phyloP scores from a whole-genome alignment of 35 echinoderm and acorn worm genomes.

The Hemicentrotus pulcherrimus region DNA sequence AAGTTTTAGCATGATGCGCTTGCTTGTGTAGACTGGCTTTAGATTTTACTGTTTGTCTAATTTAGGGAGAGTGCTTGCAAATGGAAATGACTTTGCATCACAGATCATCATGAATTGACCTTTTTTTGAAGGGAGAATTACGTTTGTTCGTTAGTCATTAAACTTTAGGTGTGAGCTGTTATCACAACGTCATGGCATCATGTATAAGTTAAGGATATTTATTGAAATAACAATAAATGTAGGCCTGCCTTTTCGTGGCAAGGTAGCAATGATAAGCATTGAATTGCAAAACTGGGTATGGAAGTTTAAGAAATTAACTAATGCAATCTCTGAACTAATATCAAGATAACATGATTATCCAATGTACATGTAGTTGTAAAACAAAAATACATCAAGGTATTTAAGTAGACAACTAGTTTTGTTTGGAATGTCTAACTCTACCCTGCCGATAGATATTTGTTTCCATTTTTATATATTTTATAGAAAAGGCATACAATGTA shows the following conservation, averaged over 20 bases:
- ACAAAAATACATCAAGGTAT: background rate
- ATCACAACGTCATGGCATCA: background rate
- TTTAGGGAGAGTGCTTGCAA: background rate
- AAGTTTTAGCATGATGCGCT: background rate
- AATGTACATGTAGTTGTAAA: too few species aligned
- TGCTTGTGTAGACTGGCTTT: too few species aligned
- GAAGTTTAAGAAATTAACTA: background rate
- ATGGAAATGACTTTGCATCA: background rate
- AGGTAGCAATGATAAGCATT: background rate
- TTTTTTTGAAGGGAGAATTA: slow-evolving; percentile 10
- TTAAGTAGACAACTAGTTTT: too few species aligned
- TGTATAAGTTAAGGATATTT: background rate
- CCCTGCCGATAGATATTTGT: too few species aligned
- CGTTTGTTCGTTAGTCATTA: background rate
- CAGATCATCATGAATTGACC: slow-evolving; percentile 17
- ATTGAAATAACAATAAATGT: background rate
- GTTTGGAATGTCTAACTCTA: too few species aligned
- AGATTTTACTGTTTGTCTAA: background rate
- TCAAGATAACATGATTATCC: background rate
- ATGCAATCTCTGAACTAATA: background rate
- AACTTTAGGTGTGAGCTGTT: background rate
- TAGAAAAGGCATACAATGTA: too few species aligned
- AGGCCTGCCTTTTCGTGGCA: background rate
- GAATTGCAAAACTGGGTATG: background rate
- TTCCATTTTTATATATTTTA: too few species aligned